Evolutionary conservation across 2,113 vertebrate species (phyloP).

Genomic region (Leptobrachium leishanense): DNA sequence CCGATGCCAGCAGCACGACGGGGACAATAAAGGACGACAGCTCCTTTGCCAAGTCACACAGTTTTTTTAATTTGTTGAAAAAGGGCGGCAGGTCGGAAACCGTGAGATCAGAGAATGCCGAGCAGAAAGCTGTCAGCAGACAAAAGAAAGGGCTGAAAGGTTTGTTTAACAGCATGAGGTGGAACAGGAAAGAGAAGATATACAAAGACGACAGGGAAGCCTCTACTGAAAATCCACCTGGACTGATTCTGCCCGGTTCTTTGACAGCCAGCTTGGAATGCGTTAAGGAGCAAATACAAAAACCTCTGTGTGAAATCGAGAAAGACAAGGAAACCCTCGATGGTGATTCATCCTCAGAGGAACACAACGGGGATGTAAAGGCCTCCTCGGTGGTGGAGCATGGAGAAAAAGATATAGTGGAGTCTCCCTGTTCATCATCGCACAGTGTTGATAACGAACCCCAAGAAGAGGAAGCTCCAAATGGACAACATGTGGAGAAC

Average conservation of each 20-base stretch:
- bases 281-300: constrained; percentile 74
- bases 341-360: constrained; percentile 58
- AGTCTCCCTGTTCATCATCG: constrained; percentile 28
- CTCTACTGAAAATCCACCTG: constrained; percentile 60
- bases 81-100: constrained; percentile 70
- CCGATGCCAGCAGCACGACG: constrained; percentile 52
- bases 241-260: constrained; percentile 68
- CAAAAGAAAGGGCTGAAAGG: constrained; percentile 83
- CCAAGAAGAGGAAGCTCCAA: constrained; percentile 51
- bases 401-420: constrained; percentile 35
- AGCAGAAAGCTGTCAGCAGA: constrained; percentile 71
- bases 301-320: constrained; percentile 64
- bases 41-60: constrained; percentile 86
- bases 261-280: constrained; percentile 83
- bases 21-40: constrained; percentile 53
- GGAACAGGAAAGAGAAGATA: constrained; percentile 74
- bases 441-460: constrained; percentile 38
- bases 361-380: constrained; percentile 51
- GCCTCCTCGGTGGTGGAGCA: constrained; percentile 50
- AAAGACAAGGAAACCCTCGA: constrained; percentile 54
- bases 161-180: constrained; percentile 76
- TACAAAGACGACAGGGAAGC: constrained; percentile 66
- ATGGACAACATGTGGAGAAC: constrained; percentile 13
- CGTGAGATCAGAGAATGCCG: constrained; percentile 70
- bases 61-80: constrained; percentile 83